Evolutionary conservation across 2,888 invertebrate species (phyloP).

Genomic region (Elysia crispata): DNA sequence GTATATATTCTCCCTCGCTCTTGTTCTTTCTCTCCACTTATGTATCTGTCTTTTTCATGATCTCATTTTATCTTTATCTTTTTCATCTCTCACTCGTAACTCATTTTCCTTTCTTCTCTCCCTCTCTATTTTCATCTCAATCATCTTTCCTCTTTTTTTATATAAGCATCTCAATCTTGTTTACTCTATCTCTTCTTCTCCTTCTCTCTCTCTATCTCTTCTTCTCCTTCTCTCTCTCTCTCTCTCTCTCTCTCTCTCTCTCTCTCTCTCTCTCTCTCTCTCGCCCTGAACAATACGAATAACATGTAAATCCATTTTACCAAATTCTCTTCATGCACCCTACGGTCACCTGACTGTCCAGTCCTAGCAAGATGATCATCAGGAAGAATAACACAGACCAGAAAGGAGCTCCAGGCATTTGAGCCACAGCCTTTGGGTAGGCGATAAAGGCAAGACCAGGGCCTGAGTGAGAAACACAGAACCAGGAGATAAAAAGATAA

Average conservation of each 20-base stretch:
- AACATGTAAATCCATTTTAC: too few species aligned
- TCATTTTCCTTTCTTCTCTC: too few species aligned
- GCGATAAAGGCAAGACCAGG: conserved; percentile 81
- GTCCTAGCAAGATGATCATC: conserved; percentile 83
- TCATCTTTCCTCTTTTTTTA: too few species aligned
- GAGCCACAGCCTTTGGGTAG: conserved; percentile 81
- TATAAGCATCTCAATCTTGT: not conserved
- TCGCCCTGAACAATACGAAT: too few species aligned
- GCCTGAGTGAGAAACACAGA: conserved; percentile 55
- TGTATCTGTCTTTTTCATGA: too few species aligned
- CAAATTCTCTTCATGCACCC: too few species aligned
- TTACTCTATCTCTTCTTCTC: not conserved
- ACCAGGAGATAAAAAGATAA: not conserved
- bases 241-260: conserved; percentile 27
- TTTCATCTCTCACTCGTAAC: too few species aligned
- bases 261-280: too few species aligned
- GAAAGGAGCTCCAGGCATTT: conserved; percentile 82
- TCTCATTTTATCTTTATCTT: too few species aligned
- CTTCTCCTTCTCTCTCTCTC: not conserved
- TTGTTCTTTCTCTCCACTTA: too few species aligned
- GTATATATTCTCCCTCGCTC: too few species aligned
- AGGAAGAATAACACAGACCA: conserved; percentile 84
- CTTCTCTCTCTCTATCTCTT: conserved; percentile 12
- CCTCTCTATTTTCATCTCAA: too few species aligned
- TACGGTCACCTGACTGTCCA: conserved; percentile 81